Evolutionary conservation across 1,140 invertebrate species (phyloP).

Genomic region (Octopus bimaculoides): DNA sequence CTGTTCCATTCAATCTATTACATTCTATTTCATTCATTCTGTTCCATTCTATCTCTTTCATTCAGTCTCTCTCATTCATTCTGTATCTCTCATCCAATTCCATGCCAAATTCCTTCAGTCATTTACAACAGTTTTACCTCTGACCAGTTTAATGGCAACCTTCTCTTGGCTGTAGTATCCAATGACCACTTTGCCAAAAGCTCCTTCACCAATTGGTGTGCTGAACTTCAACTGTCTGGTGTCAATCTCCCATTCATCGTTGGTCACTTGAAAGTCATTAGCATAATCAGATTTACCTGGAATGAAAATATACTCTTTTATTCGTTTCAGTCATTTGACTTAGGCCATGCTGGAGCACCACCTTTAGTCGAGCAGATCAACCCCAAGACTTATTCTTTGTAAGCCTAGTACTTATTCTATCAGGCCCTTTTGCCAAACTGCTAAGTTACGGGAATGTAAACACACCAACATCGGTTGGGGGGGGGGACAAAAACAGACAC

Average conservation of each 20-base stretch:
- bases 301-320: not conserved
- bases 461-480: not conserved
- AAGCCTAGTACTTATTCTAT: not conserved
- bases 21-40: too few species aligned
- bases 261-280: constrained; percentile 42
- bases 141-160: constrained; percentile 54
- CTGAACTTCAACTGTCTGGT: constrained; percentile 82
- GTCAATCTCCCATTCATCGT: constrained; percentile 92
- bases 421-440: not conserved
- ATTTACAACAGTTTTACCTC: constrained; percentile 36
- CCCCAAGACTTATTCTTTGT: not conserved
- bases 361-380: not conserved
- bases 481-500: too few species aligned
- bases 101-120: not conserved
- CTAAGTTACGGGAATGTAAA: not conserved
- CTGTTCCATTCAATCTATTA: too few species aligned
- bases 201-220: constrained; percentile 89
- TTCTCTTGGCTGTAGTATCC: constrained; percentile 48
- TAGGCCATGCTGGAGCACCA: not conserved
- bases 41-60: too few species aligned
- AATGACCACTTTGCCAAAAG: constrained; percentile 72
- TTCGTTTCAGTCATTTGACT: not conserved
- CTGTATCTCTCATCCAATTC: too few species aligned
- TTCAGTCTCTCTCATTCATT: too few species aligned
- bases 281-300: constrained; percentile 48